phyloP scores from a whole-genome alignment of 2,888 invertebrate species.

The Acanthopleura granulata region DNA sequence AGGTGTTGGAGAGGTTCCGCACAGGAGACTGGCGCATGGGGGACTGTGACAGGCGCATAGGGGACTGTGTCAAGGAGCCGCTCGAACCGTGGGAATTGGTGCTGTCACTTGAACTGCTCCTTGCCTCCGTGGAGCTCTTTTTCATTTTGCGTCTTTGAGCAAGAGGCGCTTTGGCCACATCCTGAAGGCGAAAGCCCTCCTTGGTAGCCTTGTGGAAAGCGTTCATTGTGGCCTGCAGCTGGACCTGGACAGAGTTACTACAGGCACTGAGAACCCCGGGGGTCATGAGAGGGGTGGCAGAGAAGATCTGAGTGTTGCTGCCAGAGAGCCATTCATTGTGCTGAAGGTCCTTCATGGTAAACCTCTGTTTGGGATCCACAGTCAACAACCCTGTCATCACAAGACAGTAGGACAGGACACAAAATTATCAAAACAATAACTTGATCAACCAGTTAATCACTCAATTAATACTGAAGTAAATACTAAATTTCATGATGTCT shows the following conservation, averaged over 20 bases:
- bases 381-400: conserved; percentile 77
- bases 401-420: conserved; percentile 18
- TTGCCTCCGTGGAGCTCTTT: conserved; percentile 62
- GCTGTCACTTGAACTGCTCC: conserved; percentile 62
- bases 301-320: conserved; percentile 54
- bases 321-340: conserved; percentile 78
- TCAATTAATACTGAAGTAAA: no score
- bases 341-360: conserved; percentile 79
- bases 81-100: conserved; percentile 49
- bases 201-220: conserved; percentile 79
- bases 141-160: conserved; percentile 78
- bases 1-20: conserved; percentile 48
- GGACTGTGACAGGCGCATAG: conserved; percentile 25
- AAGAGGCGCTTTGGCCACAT: conserved; percentile 79
- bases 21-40: conserved; percentile 41
- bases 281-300: conserved; percentile 75
- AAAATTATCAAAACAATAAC: not conserved
- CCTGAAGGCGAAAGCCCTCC: conserved; percentile 81
- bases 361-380: conserved; percentile 81
- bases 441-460: no score
- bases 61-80: conserved; percentile 34
- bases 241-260: conserved; percentile 72
- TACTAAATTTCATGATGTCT: no score
- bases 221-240: conserved; percentile 77
- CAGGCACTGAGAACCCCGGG: conserved; percentile 74